Percentiles rank a stretch among this genome's conserved stretches.
Evolutionary conservation across 1,140 invertebrate species (phyloP).

Genomic region (Mercenaria mercenaria): DNA sequence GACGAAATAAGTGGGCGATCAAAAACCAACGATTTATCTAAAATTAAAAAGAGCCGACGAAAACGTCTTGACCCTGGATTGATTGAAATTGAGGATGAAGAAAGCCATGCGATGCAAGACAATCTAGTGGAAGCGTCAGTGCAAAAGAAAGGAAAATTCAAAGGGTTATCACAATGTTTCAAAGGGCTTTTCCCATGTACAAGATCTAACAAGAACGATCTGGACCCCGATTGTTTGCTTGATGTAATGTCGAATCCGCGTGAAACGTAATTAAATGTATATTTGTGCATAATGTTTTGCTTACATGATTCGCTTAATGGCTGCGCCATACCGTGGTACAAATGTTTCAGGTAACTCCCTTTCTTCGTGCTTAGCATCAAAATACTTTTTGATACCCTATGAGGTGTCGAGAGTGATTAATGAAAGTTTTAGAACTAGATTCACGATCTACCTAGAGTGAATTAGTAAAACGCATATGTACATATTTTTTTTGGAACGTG

Average conservation of each 20-base stretch:
- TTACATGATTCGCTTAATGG: no score
- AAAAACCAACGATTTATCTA: slow-evolving; percentile 35
- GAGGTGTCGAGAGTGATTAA: no score
- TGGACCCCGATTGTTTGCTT: not conserved
- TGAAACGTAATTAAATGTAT: not conserved
- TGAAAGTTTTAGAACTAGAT: no score
- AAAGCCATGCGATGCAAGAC: not conserved
- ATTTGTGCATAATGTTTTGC: no score
- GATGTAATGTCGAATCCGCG: not conserved
- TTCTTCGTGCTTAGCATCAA: no score
- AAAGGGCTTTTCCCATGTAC: not conserved
- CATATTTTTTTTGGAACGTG: no score
- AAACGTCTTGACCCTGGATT: not conserved
- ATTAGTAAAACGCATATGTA: no score
- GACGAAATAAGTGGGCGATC: not conserved
- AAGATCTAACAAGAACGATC: not conserved
- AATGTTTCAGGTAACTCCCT: no score
- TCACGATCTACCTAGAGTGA: no score
- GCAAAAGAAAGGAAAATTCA: not conserved
- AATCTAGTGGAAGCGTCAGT: not conserved
- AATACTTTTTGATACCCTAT: no score
- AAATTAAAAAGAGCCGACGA: slow-evolving; percentile 9
- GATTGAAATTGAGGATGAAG: slow-evolving; percentile 14
- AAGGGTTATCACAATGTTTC: not conserved
- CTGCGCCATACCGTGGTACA: no score